Base-by-base conservation (phyloP, 2,797 vertebrate genomes). In the Eleutherodactylus coqui region DNA sequence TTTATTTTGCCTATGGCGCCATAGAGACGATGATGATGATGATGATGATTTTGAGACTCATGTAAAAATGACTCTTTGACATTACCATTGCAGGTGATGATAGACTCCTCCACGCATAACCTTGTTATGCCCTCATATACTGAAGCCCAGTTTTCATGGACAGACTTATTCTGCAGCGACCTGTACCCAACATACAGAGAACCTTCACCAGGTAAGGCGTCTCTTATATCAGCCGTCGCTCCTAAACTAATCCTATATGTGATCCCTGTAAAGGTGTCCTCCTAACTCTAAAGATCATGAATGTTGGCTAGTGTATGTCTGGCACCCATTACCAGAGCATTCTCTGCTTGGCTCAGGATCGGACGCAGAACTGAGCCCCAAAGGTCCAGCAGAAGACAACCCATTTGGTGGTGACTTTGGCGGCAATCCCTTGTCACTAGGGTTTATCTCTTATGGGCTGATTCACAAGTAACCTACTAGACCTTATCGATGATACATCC, bases 111-210 rank as follows among this genome's bases (percentile, higher is more conserved):
- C 21, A 51, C 58, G 47, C 82, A 76, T 45, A 79, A 72, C 55
- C 17, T 27, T 13, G 24, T 69, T 17, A 85, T 84, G 82, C 86
- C 77, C 19, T 16, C 70, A 0, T 67, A 64, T n/a, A 32, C 77
- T 9, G 86, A 85, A 49, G 4, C 86, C 1, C 70, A 67, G 11
- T 80, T 84, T 34, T 77, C 85, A 10, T 87, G 86, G 86, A 84
- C 78, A 13, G 86, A 87, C 38, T 60, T 84, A 43, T 81, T 84
- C 67, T 84, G 27, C 67, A 67, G 17, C 49, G 86, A 87, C 47
- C 47, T 76, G 14, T 84, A 85, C 43, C 69, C 86, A 1, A 2
- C 70, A 34, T 75, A 80, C 29, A 75, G n/a, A 73, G 82, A 80
- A 11, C 77, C 36, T 0, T 47, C 72, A 45, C 82, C 77, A 87